phyloP scores from a whole-genome alignment of 2,113 vertebrate species.

The Hystrix brachyura region DNA sequence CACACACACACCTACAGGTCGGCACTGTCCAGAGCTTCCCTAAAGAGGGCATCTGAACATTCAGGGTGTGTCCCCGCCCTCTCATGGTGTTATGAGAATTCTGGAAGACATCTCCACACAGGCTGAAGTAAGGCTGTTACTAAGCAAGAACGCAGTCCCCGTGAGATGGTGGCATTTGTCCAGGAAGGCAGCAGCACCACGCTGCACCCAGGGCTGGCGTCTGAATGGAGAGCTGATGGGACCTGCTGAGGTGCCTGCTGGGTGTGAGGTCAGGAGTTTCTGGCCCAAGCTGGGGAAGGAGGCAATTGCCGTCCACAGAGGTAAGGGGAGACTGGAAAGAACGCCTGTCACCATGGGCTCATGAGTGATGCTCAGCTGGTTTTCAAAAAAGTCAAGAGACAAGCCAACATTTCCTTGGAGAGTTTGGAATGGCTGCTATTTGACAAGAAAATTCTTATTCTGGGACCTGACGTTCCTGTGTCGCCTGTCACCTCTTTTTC shows the following conservation, averaged over 20 bases:
- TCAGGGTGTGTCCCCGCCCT: neutral
- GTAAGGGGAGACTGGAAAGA: neutral
- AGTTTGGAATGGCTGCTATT: neutral
- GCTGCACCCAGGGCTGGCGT: neutral
- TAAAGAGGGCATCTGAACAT: neutral
- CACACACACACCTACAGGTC: neutral
- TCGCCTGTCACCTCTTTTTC: constrained; percentile 28
- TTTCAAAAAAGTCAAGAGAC: neutral
- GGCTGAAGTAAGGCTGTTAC: neutral
- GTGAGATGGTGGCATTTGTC: neutral
- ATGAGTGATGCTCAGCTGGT: neutral
- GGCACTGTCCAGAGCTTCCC: neutral
- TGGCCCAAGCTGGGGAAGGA: neutral
- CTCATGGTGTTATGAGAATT: neutral
- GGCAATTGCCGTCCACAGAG: neutral
- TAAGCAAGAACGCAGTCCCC: neutral
- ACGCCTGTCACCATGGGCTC: neutral
- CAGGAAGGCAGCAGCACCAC: neutral
- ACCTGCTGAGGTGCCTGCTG: neutral
- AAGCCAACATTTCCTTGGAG: neutral
- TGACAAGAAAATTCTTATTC: neutral
- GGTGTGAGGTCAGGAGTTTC: neutral
- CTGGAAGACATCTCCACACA: neutral
- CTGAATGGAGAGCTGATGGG: neutral
- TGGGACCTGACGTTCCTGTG: neutral